phyloP scores from a whole-genome alignment of 2,888 invertebrate species.

The Tineola bisselliella region DNA sequence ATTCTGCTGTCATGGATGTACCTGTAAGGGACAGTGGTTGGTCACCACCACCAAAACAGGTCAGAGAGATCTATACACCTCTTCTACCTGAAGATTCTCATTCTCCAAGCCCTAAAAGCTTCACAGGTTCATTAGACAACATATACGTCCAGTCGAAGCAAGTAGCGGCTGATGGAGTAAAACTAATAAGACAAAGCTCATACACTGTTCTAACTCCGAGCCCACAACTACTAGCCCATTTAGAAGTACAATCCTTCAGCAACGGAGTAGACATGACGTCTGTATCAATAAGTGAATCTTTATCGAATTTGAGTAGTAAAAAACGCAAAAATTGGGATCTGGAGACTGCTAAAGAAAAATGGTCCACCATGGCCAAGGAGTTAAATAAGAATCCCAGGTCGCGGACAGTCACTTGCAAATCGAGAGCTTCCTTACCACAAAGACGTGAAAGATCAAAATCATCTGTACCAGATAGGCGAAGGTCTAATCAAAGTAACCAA shows the following conservation, averaged over 20 bases:
- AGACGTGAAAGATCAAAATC: background rate
- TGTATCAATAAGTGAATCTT: slow-evolving; percentile 63
- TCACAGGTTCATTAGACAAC: slow-evolving; percentile 57
- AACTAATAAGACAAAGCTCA: slow-evolving; percentile 76
- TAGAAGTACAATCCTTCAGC: slow-evolving; percentile 59
- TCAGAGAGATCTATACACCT: background rate
- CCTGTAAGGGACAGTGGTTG: slow-evolving; percentile 42
- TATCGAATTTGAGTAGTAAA: slow-evolving; percentile 37
- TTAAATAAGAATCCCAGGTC: slow-evolving; percentile 27
- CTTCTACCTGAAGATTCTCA: slow-evolving; percentile 27
- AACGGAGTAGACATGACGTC: slow-evolving; percentile 55
- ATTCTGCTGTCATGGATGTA: slow-evolving; percentile 25
- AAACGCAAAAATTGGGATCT: slow-evolving; percentile 55
- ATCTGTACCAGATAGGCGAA: background rate
- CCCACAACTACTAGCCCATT: slow-evolving; percentile 74
- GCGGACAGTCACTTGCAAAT: background rate
- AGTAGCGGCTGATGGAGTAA: slow-evolving; percentile 29
- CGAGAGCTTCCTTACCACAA: background rate
- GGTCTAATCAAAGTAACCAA: background rate
- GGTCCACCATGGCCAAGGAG: slow-evolving; percentile 60
- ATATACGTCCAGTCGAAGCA: slow-evolving; percentile 42
- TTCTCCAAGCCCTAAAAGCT: slow-evolving; percentile 37
- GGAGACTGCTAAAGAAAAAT: slow-evolving; percentile 56
- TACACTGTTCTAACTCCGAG: slow-evolving; percentile 83
- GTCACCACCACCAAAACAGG: background rate